These are phyloP conservation scores for Chrysolina americana DNA, from an alignment of 2,888 invertebrate genomes.

Conservation along the genomic window DNA sequence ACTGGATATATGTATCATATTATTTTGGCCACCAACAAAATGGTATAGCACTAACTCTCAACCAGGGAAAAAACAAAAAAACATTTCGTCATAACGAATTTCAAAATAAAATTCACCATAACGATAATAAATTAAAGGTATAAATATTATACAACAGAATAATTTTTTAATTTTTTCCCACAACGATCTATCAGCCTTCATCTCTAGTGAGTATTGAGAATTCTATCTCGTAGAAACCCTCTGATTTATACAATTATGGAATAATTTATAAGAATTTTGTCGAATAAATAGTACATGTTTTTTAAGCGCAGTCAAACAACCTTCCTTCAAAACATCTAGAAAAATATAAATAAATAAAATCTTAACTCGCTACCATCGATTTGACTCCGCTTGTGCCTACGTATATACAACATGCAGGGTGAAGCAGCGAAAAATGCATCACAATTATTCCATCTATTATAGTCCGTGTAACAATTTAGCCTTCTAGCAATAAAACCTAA, in stretches of 20 bases:
- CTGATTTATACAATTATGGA: conserved; percentile 58
- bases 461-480: not conserved
- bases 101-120: conserved; percentile 41
- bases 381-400: conserved; percentile 44
- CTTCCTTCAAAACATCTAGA: conserved; percentile 44
- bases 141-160: conserved; percentile 64
- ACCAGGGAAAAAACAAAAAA: conserved; percentile 45
- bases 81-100: conserved; percentile 43
- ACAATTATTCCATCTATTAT: conserved; percentile 4
- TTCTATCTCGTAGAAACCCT: conserved; percentile 58
- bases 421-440: conserved; percentile 18
- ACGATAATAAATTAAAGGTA: conserved; percentile 54
- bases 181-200: conserved; percentile 65
- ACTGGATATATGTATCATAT: conserved; percentile 25
- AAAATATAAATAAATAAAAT: conserved; percentile 54
- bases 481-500: conserved; percentile 5
- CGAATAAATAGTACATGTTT: conserved; percentile 52
- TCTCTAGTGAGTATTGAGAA: conserved; percentile 68
- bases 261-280: conserved; percentile 59
- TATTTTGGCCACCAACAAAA: conserved; percentile 31
- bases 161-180: conserved; percentile 54
- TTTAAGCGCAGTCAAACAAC: conserved; percentile 49
- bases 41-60: conserved; percentile 31
- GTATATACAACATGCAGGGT: conserved; percentile 40
- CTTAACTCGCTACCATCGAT: conserved; percentile 32